phyloP scores from a whole-genome alignment of 92 coral and sea anemone genomes.

The Plumapathes pennacea region DNA sequence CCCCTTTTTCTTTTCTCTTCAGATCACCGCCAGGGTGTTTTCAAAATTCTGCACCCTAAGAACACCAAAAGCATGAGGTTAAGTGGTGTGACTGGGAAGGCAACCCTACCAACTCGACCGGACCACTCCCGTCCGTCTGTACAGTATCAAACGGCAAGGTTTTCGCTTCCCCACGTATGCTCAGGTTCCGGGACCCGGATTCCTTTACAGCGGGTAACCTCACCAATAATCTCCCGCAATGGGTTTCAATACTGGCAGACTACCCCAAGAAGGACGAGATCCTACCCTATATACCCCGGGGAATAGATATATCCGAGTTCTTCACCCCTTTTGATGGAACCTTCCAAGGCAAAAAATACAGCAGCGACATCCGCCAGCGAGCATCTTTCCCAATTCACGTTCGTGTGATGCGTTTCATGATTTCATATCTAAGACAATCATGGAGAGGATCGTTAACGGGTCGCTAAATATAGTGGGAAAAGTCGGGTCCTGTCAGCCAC shows the following conservation, averaged over 20 bases:
- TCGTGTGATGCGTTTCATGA: not conserved
- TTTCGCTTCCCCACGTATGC: constrained; percentile 3
- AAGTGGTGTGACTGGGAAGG: constrained; percentile 3
- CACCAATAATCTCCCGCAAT: not conserved
- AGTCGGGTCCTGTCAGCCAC: not conserved
- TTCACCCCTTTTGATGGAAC: constrained; percentile 13
- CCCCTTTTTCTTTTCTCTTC: not conserved
- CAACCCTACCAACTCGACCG: constrained; percentile 1
- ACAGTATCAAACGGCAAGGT: constrained; percentile 9
- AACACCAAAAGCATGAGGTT: not conserved
- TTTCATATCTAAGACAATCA: not conserved
- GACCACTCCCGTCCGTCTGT: constrained; percentile 24
- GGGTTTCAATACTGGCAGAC: constrained; percentile 1
- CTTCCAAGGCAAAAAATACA: constrained; percentile 3
- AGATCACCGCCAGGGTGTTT: not conserved
- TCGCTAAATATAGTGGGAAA: not conserved
- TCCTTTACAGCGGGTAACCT: constrained; percentile 13
- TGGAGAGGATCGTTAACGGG: constrained; percentile 4
- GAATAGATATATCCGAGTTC: constrained; percentile 6
- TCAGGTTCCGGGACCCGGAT: constrained; percentile 13
- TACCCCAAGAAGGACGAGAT: constrained; percentile 5
- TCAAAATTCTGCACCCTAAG: constrained; percentile 6
- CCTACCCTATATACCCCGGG: constrained; percentile 14
- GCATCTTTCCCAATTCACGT: not conserved
- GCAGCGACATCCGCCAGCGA: not conserved